Base-by-base conservation (phyloP, 2,888 invertebrate genomes). In the Fabriciana adippe region DNA sequence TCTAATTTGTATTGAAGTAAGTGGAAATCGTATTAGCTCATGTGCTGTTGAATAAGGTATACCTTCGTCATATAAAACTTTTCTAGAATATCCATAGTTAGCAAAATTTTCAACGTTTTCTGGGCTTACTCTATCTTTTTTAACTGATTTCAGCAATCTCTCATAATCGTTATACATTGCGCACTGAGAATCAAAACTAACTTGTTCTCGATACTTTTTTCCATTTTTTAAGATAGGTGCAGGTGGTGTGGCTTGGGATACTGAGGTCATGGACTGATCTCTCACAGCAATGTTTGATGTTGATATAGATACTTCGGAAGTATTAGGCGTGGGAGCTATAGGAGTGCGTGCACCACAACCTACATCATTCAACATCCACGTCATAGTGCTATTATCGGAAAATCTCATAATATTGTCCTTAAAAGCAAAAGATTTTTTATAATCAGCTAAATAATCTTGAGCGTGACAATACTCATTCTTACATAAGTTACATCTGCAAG, bases 61-160 rank as follows among this genome's bases (percentile, higher is more conserved):
- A 16, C 88, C 89, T 74, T 90, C 89, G 62, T 89, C 88, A 71
- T 88, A 89, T 48, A 88, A 67, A 18, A 78, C 80, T 70, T 77
- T 85, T 59, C 82, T 79, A 2, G 73, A 67, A 15, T 74, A 67
- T 55, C 31, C 51, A 48, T 56, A 57, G 50, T 60, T 70, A 0
- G 62, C 55, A 55, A 48, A 61, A 14, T n/a, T 11, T 11, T 45
- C 53, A 18, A 47, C 3, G 26, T 51, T 55, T 8, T n/a, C 48
- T 55, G 55, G 15, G 60, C 50, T 18, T 55, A 64, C 35, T 41
- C 8, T 41, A 11, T 41, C 31, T 50, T 69, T 72, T 8, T 72
- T 64, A 21, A 66, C 64, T 13, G 69, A 55, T 59, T 66, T 67
- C 8, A 69, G 8, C 1, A 64, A 67, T n/a, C 47, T 59, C 47